A percentile compares a stretch with the other conserved stretches of the same genome.
phyloP scores from a whole-genome alignment of 2,888 invertebrate genomes.

The Ernsta delagoae region DNA sequence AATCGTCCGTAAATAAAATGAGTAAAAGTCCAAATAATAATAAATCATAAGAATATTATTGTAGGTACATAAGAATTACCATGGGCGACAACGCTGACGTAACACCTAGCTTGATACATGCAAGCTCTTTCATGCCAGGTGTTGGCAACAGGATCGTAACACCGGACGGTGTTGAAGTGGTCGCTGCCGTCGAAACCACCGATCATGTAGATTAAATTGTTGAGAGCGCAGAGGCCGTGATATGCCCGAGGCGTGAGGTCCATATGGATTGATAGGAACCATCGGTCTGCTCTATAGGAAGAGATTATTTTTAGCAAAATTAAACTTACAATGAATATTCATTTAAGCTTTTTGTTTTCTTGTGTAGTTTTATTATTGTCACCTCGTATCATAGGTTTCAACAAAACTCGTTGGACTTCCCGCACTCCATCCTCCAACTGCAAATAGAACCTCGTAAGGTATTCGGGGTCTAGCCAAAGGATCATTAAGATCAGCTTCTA shows the following conservation, averaged over 20 bases:
- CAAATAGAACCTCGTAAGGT: slow-evolving; percentile 91
- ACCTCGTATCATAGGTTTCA: slow-evolving; percentile 90
- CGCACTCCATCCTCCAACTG: slow-evolving; percentile 94
- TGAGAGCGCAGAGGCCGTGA: slow-evolving; percentile 90
- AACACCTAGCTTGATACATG: slow-evolving; percentile 92
- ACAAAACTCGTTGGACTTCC: slow-evolving; percentile 93
- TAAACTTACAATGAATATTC: too few relatives aligned
- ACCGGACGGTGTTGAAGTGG: slow-evolving; percentile 91
- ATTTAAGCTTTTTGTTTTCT: too few relatives aligned
- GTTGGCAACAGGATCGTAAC: slow-evolving; percentile 91
- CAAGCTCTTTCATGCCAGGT: slow-evolving; percentile 91
- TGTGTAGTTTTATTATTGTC: too few relatives aligned
- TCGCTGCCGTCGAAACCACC: slow-evolving; percentile 93
- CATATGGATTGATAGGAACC: slow-evolving; percentile 89
- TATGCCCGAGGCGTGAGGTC: slow-evolving; percentile 90
- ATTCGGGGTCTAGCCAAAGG: slow-evolving; percentile 89
- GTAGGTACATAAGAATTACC: slow-evolving; percentile 58
- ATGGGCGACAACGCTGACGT: slow-evolving; percentile 90
- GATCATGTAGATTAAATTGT: slow-evolving; percentile 90
- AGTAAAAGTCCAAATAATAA: too few relatives aligned
- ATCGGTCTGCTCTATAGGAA: slow-evolving; percentile 87
- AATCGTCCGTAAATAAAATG: too few relatives aligned
- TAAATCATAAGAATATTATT: too few relatives aligned
- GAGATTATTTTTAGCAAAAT: not conserved
- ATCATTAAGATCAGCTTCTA: slow-evolving; percentile 82